These are phyloP conservation scores for Chloroceryle aenea DNA, from an alignment of 2,113 vertebrate genomes.

Conservation along the genomic window DNA sequence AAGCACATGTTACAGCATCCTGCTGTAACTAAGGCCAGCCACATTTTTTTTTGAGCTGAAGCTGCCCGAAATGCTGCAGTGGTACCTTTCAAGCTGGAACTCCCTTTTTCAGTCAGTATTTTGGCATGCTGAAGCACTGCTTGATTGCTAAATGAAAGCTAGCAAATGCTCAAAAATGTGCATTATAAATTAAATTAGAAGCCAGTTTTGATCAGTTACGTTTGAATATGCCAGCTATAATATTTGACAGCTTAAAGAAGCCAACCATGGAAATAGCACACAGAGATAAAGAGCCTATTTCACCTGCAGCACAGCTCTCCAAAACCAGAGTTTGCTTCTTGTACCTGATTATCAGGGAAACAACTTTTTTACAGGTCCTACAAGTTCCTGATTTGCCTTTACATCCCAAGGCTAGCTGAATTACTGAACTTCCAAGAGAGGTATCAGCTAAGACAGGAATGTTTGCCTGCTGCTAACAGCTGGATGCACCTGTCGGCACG, in stretches of 20 bases:
- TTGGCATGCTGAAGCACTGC: neutral
- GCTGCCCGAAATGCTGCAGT: neutral
- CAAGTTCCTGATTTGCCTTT: neutral
- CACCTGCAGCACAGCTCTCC: neutral
- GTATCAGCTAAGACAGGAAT: neutral
- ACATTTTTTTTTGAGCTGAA: neutral
- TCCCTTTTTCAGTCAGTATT: neutral
- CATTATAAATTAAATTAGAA: neutral
- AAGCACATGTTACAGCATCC: neutral
- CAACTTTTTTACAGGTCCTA: neutral
- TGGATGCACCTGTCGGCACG: neutral
- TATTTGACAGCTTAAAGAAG: neutral
- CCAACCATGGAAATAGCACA: neutral
- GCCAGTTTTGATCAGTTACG: neutral
- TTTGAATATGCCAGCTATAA: neutral
- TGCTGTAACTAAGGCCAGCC: neutral
- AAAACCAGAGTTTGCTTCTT: neutral
- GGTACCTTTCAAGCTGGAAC: neutral
- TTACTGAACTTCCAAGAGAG: neutral
- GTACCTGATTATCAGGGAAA: neutral
- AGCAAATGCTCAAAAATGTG: neutral
- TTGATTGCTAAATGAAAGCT: neutral
- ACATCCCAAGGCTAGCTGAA: neutral
- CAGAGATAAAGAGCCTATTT: neutral
- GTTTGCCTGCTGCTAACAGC: neutral